Evolutionary conservation across 2,797 vertebrate genomes (phyloP).

Genomic region (Melopsittacus undulatus): DNA sequence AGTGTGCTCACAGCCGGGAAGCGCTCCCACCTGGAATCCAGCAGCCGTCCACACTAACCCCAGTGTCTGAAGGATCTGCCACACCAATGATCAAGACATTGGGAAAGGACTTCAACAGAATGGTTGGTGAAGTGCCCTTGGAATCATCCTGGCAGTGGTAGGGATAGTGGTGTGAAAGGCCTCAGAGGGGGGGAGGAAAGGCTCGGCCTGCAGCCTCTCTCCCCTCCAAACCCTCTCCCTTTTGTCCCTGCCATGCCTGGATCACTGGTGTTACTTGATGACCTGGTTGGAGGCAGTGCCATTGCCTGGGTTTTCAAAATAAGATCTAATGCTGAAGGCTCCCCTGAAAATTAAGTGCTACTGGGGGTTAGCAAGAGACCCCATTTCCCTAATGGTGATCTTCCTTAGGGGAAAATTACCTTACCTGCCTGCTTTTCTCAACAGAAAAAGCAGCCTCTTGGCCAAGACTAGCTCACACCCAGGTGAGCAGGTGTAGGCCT

Average conservation of each 20-base stretch:
- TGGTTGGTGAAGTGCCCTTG: constrained; percentile 3
- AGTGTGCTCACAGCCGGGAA: constrained; percentile 77
- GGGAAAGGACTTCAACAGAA: constrained; percentile 10
- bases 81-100: neutral
- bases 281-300: neutral
- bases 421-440: neutral
- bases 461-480: neutral
- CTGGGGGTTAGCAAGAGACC: neutral
- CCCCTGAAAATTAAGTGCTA: neutral
- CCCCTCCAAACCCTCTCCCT: neutral
- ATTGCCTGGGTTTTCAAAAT: neutral
- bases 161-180: neutral
- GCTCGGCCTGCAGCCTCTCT: neutral
- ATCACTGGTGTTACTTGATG: neutral
- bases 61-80: fast-evolving
- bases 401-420: neutral
- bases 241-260: neutral
- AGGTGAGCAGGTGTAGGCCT: neutral
- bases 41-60: constrained; percentile 90
- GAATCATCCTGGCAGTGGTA: neutral
- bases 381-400: neutral
- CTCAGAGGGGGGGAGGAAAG: neutral
- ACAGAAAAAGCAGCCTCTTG: neutral
- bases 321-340: neutral
- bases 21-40: constrained; percentile 90